A percentile compares a stretch with the other conserved stretches of the same genome.
Evolutionary conservation across 2,888 invertebrate genomes (phyloP).

Genomic region (Eristalis intricaria): DNA sequence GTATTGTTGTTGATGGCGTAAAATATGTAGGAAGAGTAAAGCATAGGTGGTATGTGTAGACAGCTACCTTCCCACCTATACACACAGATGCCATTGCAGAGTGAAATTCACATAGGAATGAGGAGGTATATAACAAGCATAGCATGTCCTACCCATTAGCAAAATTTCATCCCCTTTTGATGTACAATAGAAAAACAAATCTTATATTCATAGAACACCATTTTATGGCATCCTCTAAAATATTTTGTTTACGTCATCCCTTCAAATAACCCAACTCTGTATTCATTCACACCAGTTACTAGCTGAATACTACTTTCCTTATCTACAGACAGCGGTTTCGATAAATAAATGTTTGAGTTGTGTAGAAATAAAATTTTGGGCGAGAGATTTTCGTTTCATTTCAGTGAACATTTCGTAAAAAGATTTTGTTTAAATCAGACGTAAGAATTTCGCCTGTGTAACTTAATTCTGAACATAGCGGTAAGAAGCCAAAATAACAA

Average conservation of each 20-base stretch:
- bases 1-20: slow-evolving; percentile 70
- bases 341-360: slow-evolving; percentile 82
- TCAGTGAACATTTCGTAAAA: slow-evolving; percentile 80
- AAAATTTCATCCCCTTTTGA: slow-evolving; percentile 73
- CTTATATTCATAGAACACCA: slow-evolving; percentile 73
- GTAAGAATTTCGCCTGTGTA: slow-evolving; percentile 71
- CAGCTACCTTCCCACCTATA: slow-evolving; percentile 62
- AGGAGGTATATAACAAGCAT: slow-evolving; percentile 69
- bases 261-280: slow-evolving; percentile 72
- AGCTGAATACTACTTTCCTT: slow-evolving; percentile 73
- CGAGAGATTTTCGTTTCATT: slow-evolving; percentile 81
- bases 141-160: slow-evolving; percentile 71
- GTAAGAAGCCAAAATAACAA: slow-evolving; percentile 32
- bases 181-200: slow-evolving; percentile 73
- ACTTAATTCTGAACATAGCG: slow-evolving; percentile 49
- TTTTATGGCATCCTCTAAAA: slow-evolving; percentile 73
- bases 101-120: slow-evolving; percentile 66
- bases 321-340: slow-evolving; percentile 80
- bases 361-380: slow-evolving; percentile 81
- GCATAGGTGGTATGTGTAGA: slow-evolving; percentile 68
- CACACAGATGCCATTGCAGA: slow-evolving; percentile 66
- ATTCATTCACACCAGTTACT: slow-evolving; percentile 73
- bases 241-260: slow-evolving; percentile 73
- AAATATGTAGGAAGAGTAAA: slow-evolving; percentile 66
- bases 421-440: slow-evolving; percentile 80